These are phyloP conservation scores for Platycnemis pennipes DNA, from an alignment of 2,888 invertebrate species.

Conservation along the genomic window DNA sequence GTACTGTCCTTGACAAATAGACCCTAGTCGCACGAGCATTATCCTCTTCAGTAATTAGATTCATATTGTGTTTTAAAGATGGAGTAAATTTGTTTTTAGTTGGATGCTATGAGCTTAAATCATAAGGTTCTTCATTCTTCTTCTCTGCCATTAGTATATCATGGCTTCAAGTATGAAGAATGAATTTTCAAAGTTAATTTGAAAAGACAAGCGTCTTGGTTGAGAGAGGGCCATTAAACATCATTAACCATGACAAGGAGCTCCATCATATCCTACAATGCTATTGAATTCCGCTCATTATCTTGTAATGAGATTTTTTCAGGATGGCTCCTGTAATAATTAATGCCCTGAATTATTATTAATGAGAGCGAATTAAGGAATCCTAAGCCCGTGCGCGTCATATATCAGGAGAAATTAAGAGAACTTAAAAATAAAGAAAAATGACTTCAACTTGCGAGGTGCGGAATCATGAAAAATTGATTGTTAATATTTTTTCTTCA, in stretches of 20 bases:
- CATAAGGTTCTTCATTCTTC: no score
- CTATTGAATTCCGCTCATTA: neutral
- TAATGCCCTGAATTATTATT: neutral
- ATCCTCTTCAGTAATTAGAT: no score
- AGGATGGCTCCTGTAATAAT: neutral
- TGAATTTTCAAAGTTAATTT: neutral
- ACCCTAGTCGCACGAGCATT: no score
- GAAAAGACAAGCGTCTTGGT: neutral
- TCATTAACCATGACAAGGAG: neutral
- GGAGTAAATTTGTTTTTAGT: no score
- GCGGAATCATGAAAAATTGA: neutral
- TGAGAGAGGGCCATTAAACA: neutral
- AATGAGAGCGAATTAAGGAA: neutral
- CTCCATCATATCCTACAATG: neutral
- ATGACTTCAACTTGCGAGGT: neutral
- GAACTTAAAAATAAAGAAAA: neutral
- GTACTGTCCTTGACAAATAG: no score
- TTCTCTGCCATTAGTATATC: no score
- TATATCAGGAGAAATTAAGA: constrained; percentile 3
- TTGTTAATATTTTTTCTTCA: neutral
- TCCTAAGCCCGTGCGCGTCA: neutral
- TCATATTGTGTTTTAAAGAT: no score
- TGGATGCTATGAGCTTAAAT: no score
- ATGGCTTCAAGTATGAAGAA: no score
- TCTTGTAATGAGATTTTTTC: neutral